Base-by-base conservation (phyloP, 2,888 invertebrate genomes). In the Leptopilina drosophilae region DNA sequence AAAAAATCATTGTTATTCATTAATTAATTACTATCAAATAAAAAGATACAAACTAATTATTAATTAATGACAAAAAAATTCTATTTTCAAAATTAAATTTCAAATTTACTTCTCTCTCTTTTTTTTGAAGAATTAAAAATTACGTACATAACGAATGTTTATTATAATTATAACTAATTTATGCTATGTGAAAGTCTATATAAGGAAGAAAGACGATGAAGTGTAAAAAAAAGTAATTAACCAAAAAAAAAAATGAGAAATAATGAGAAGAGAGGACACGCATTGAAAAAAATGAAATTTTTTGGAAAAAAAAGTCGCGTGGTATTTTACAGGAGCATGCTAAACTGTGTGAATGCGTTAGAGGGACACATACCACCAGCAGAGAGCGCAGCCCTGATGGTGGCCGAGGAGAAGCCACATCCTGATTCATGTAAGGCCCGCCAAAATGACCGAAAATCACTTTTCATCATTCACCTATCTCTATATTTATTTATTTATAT, bases 311-410 rank as follows among this genome's bases (percentile, higher is more conserved):
- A 33, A 33, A 33, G 89, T 90, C 88, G 90, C 90, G 91, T 90
- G 89, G 88, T 91, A 87, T 91, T 94, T 95, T 95, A 92, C 95
- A 95, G 95, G 95, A 97, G 97, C 95, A 97, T 97, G 97, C 95
- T 97, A 95, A 97, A 97, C 95, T 97, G 97, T 94, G 97, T 97
- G 93, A 97, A 97, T 95, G 96, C 96, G 91, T 94, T 97, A 94
- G 97, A 97, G 93, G 97, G 96, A 92, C 96, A 96, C 94, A 94
- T 97, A 93, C 96, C 96, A 91, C 95, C 95, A 90, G 94, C 95
- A 91, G 95, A 96, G 93, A 95, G 95, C 92, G 95, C 95, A 92
- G 95, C 95, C 92, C 94, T 96, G 92, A 95, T 95, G 93, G 94
- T 95, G 93, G 94, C 95, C 90, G 95, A 95, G 93, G 95, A 95